Evolutionary conservation across 2,797 vertebrate genomes (phyloP).

Genomic region (Sebastes minor): DNA sequence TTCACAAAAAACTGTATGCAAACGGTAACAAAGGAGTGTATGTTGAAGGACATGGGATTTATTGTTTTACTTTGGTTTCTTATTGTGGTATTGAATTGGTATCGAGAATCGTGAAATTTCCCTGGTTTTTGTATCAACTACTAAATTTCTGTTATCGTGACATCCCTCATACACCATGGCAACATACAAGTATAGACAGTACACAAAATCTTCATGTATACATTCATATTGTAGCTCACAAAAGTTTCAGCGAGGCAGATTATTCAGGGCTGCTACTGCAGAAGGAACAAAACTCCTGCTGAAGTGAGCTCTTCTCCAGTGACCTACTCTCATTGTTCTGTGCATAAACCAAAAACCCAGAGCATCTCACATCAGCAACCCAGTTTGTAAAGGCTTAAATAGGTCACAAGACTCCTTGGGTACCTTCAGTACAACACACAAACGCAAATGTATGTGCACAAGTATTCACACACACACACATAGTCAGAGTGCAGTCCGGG

Average conservation of each 20-base stretch:
- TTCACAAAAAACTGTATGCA: neutral
- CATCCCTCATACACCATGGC: neutral
- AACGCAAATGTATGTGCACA: neutral
- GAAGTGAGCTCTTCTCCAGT: neutral
- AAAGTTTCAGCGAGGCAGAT: neutral
- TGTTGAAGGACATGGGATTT: neutral
- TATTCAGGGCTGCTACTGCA: neutral
- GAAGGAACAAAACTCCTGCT: neutral
- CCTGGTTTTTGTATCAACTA: too few species aligned
- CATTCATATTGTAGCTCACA: neutral
- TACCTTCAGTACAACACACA: neutral
- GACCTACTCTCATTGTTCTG: neutral
- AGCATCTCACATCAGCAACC: conserved; percentile 1
- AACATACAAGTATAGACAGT: neutral
- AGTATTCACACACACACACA: neutral
- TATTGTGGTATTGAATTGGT: neutral
- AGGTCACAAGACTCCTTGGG: conserved; percentile 44
- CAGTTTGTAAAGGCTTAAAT: conserved; percentile 41
- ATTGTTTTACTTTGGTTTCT: neutral
- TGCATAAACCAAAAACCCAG: neutral
- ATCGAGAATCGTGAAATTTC: neutral
- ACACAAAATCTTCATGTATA: neutral
- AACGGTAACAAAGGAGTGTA: neutral
- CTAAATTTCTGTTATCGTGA: neutral
- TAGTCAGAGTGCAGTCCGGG: neutral